These are phyloP conservation scores for Metopolophium dirhodum DNA, from an alignment of 1,140 invertebrate genomes.

Conservation along the genomic window DNA sequence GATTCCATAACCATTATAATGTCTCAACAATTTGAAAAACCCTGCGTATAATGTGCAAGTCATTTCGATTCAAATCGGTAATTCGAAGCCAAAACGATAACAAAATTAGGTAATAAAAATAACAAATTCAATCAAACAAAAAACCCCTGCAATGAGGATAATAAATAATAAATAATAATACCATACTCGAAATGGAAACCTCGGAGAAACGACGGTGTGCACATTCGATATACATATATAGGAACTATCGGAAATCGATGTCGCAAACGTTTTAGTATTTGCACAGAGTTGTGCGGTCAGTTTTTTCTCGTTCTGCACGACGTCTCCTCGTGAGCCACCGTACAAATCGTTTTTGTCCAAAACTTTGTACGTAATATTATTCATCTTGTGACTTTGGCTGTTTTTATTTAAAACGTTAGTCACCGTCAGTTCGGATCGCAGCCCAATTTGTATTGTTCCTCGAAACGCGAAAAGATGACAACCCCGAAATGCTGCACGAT, in stretches of 20 bases:
- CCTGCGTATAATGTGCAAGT: too few species aligned
- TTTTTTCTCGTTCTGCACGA: background rate
- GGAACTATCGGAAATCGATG: background rate
- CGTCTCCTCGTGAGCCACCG: too few species aligned
- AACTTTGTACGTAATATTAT: slow-evolving; percentile 30
- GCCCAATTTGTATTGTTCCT: background rate
- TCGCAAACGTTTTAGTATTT: background rate
- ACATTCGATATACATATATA: background rate
- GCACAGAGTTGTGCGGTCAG: background rate
- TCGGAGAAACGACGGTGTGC: background rate
- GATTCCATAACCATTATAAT: background rate
- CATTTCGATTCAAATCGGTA: background rate
- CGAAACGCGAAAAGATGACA: background rate
- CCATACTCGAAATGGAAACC: background rate
- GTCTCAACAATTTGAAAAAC: background rate
- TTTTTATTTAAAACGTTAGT: slow-evolving; percentile 9
- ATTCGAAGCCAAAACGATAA: background rate
- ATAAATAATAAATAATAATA: background rate
- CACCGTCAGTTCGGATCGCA: background rate
- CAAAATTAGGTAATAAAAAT: background rate
- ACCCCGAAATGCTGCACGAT: background rate
- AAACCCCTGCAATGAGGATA: background rate
- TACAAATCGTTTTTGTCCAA: background rate
- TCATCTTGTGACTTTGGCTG: background rate
- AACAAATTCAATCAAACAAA: background rate